phyloP scores from a whole-genome alignment of 2,797 vertebrate genomes.

The Gambelia wislizenii region DNA sequence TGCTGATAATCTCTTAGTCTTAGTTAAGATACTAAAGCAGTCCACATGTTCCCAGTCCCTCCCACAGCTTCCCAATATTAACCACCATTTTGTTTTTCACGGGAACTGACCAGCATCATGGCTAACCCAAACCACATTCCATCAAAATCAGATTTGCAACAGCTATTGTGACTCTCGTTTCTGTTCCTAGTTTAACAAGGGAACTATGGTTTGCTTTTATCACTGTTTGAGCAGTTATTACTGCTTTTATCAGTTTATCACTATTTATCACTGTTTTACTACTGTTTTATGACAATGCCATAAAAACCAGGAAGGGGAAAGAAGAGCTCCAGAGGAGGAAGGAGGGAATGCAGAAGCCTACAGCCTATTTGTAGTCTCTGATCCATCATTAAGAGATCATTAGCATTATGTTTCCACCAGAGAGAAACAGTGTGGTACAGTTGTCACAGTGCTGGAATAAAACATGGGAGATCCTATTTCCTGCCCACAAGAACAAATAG shows the following conservation, averaged over 20 bases:
- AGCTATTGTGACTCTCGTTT: background rate
- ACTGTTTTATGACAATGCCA: too few relatives aligned
- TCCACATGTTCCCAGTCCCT: too few relatives aligned
- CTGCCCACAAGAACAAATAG: background rate
- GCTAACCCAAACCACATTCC: background rate
- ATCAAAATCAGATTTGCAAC: too few relatives aligned
- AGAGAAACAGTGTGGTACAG: background rate
- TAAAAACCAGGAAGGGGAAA: background rate
- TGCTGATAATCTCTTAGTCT: too few relatives aligned
- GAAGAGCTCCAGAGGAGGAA: background rate
- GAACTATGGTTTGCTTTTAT: background rate
- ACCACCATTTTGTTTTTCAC: too few relatives aligned
- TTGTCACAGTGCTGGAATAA: background rate
- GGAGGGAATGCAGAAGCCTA: background rate
- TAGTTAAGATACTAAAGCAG: too few relatives aligned
- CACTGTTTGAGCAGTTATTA: background rate
- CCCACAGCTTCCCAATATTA: too few relatives aligned
- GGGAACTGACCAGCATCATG: background rate
- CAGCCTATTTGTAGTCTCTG: too few relatives aligned
- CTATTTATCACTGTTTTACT: too few relatives aligned
- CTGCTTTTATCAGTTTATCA: too few relatives aligned
- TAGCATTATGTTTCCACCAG: too few relatives aligned
- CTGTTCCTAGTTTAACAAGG: background rate
- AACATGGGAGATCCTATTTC: background rate
- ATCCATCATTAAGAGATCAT: background rate